Percentiles rank a stretch among this genome's conserved stretches.
phyloP scores from a whole-genome alignment of 2,113 vertebrate genomes.

The Myotis davidii region DNA sequence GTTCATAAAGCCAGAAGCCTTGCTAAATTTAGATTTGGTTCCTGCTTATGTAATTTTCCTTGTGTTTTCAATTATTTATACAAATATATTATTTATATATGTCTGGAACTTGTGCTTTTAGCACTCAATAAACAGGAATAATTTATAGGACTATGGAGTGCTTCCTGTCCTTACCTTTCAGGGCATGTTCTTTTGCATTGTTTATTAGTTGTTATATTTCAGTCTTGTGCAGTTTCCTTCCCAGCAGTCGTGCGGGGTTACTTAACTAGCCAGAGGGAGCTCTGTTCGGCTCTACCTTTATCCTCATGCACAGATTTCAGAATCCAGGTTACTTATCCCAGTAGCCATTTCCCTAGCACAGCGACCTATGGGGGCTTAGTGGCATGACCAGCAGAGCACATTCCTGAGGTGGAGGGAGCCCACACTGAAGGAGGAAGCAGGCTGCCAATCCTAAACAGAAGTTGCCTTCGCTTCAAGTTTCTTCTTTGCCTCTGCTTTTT shows the following conservation, averaged over 20 bases:
- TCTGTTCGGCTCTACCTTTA: conserved; percentile 33
- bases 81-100: conserved; percentile 80
- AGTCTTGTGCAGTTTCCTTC: conserved; percentile 63
- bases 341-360: background rate
- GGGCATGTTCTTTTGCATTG: conserved; percentile 69
- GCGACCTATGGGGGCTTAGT: background rate
- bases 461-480: conserved; percentile 20
- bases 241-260: conserved; percentile 27
- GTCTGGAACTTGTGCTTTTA: conserved; percentile 80
- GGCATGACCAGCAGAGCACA: background rate
- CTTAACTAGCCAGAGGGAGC: conserved; percentile 38
- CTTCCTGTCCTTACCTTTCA: conserved; percentile 78
- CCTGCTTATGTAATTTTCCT: conserved; percentile 79
- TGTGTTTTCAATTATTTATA: conserved; percentile 80
- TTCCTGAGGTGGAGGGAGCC: background rate
- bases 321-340: background rate
- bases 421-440: background rate
- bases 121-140: conserved; percentile 80
- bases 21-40: conserved; percentile 73
- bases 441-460: background rate
- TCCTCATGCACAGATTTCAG: conserved; percentile 9
- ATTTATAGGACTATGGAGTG: conserved; percentile 77
- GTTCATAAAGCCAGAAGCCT: conserved; percentile 50
- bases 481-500: background rate
- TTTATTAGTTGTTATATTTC: conserved; percentile 73